Evolutionary conservation across 92 coral and sea anemone genomes (phyloP), one percentile per base, ranked within the genome.

Genomic region (Siderastrea siderea): DNA sequence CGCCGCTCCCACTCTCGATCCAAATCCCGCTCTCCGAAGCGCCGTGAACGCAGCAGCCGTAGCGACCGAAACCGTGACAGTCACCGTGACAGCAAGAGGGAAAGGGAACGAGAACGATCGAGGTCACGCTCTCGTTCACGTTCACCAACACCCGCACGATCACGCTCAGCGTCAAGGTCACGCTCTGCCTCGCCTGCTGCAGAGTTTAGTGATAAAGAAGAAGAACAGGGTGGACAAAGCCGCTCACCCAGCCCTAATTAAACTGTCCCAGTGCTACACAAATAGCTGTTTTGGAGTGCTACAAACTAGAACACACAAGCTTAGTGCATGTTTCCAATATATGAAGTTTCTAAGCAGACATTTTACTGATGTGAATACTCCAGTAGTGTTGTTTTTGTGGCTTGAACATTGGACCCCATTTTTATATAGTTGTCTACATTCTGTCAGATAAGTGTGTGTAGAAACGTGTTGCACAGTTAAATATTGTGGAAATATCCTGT

Each of bases 11-110:
- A 75, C 84, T 91, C 98, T 9, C 69, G 85, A 67, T 95, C 98
- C 77, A 93, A 65, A 47, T 95, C 98, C 1, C 98, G 90, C 64
- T 93, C 94, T 12, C 98, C 98, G 63, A 88, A 19, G 75, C 90
- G 83, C 68, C 89, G 87, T 61, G 87, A 84, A 47, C 87, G 87
- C 63, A 74, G 50, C 87, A 73, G 74, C 50, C 80, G 80, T 5
- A 49, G 74, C 12, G 87, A 84, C 15, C 72, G 81, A 71, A 82
- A 71, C 72, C 91, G 84, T 16, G 89, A 77, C 43, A 83, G 88
- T 67, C 89, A 77, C 45, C 89, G 92, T 62, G 95, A 92, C 49
- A 81, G 74, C 17, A 87, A 74, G 49, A 74, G 74, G 69, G 87
- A 85, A 52, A 84, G 77, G 9, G 88, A 74, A 58, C 86, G 82